These are phyloP conservation scores for Palythoa caribaeorum DNA, from an alignment of 92 coral and sea anemone species.

Conservation along the genomic window DNA sequence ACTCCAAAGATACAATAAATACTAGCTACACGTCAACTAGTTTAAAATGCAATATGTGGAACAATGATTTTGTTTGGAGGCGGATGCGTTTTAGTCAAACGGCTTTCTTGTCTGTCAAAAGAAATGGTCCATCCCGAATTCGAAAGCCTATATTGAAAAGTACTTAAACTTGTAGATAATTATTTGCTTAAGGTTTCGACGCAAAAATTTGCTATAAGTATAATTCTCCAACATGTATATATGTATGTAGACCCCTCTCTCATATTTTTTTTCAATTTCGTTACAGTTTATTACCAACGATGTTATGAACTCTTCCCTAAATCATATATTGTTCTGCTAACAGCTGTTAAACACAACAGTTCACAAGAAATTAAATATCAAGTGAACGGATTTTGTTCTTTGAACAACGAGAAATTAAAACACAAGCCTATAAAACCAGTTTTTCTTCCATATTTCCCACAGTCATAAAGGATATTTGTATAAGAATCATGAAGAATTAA, in stretches of 20 bases:
- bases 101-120: background rate
- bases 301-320: background rate
- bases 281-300: background rate
- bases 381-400: background rate
- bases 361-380: background rate
- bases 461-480: background rate
- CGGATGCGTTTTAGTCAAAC: background rate
- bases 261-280: background rate
- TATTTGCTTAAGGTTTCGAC: background rate
- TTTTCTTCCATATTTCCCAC: background rate
- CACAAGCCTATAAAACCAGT: background rate
- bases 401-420: background rate
- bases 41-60: background rate
- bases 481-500: background rate
- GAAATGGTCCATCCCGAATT: background rate
- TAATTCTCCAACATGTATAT: background rate
- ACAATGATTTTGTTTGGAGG: background rate
- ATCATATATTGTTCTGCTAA: background rate
- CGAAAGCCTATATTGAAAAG: background rate
- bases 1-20: background rate
- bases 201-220: background rate
- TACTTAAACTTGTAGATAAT: background rate
- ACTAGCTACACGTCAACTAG: background rate
- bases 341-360: background rate
- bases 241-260: background rate